phyloP scores from a whole-genome alignment of 1,140 invertebrate species.

The Eciton burchellii region DNA sequence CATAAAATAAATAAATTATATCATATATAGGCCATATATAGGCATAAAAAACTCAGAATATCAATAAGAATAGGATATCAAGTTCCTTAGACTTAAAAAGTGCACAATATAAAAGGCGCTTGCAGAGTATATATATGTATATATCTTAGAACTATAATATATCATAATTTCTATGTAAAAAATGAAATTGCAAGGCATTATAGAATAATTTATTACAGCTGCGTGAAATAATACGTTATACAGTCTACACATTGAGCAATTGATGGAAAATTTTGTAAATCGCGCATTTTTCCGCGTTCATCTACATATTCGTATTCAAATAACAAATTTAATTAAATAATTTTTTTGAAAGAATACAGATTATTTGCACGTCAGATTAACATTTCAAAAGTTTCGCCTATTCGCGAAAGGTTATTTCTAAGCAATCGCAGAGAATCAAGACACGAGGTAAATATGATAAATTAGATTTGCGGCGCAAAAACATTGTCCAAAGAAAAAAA shows the following conservation, averaged over 20 bases:
- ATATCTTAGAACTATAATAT: background rate
- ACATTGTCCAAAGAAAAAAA: background rate
- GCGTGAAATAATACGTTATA: background rate
- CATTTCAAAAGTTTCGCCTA: background rate
- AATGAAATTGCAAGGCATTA: background rate
- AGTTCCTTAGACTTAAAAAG: background rate
- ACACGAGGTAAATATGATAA: background rate
- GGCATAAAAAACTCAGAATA: background rate
- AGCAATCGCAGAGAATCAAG: background rate
- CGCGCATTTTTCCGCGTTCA: too few species aligned
- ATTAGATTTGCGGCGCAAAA: background rate
- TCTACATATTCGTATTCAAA: too few species aligned
- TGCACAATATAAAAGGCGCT: background rate
- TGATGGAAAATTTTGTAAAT: background rate
- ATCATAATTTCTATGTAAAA: background rate
- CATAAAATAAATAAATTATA: background rate
- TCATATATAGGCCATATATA: too few species aligned
- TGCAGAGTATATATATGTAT: background rate
- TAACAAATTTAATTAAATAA: background rate
- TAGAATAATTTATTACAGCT: background rate
- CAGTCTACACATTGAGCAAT: too few species aligned
- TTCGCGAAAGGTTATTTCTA: constrained; percentile 5
- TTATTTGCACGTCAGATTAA: background rate
- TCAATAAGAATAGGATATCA: background rate
- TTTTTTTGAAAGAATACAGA: background rate